These are phyloP conservation scores for Sturnira hondurensis DNA, from an alignment of 2,113 vertebrate species.

Conservation along the genomic window DNA sequence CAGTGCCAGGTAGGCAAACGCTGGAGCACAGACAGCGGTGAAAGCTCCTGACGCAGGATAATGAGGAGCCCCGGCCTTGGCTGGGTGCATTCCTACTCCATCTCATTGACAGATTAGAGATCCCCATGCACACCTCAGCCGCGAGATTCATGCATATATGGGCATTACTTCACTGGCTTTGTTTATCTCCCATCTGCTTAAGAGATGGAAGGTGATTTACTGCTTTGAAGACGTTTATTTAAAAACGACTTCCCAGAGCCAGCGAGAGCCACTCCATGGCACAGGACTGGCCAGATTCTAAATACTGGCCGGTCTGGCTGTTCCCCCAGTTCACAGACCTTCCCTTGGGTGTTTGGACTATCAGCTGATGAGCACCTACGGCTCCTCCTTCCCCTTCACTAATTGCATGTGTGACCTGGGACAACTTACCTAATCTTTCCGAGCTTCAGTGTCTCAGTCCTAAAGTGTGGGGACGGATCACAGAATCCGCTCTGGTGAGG, in stretches of 20 bases:
- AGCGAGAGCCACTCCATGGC: background rate
- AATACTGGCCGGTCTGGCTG: background rate
- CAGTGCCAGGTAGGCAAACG: background rate
- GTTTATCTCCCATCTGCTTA: slow-evolving; percentile 74
- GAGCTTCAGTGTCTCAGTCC: background rate
- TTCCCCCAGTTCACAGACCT: no score
- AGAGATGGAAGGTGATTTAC: slow-evolving; percentile 71
- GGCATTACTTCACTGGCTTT: slow-evolving; percentile 59
- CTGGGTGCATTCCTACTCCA: background rate
- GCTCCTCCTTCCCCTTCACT: no score
- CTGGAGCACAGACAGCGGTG: slow-evolving; percentile 27
- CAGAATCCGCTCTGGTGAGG: background rate
- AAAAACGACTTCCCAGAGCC: background rate
- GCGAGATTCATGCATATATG: slow-evolving; percentile 14
- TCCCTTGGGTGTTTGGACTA: no score
- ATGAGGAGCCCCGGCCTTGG: background rate
- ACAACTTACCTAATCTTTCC: background rate
- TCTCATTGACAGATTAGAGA: slow-evolving; percentile 53
- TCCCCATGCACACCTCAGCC: background rate
- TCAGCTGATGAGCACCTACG: background rate
- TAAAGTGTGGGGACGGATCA: background rate
- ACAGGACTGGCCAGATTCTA: background rate
- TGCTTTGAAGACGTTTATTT: slow-evolving; percentile 52
- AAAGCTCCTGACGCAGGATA: background rate
- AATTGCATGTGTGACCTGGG: background rate